phyloP scores from a whole-genome alignment of 2,888 invertebrate genomes.

The Lithophane socia region DNA sequence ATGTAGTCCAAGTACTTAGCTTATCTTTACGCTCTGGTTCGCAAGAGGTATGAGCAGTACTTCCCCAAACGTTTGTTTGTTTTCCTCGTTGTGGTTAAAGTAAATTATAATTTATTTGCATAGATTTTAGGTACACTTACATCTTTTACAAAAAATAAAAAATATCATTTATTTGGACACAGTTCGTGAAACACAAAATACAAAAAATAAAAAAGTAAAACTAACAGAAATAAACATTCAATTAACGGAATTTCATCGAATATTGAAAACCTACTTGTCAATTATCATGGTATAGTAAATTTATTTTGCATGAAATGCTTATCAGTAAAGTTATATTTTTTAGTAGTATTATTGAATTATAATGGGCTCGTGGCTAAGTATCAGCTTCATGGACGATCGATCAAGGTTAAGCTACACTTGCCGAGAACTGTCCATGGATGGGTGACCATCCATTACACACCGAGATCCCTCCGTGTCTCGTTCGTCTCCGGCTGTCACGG shows the following conservation, averaged over 20 bases:
- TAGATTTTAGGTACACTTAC: not conserved
- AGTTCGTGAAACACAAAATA: no score
- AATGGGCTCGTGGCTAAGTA: not conserved
- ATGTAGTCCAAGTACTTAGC: not conserved
- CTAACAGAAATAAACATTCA: no score
- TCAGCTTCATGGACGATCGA: not conserved
- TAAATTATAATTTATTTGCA: not conserved
- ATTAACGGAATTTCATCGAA: not conserved
- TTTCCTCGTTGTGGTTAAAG: not conserved
- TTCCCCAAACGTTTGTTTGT: not conserved
- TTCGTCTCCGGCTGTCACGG: no score
- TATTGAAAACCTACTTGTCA: not conserved
- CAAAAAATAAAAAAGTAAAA: no score
- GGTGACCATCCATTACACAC: not conserved
- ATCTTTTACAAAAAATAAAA: no score
- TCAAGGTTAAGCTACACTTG: not conserved
- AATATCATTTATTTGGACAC: no score
- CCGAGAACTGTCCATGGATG: not conserved
- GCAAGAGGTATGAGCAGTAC: slow-evolving; percentile 24
- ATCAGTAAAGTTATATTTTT: not conserved
- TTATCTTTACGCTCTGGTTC: slow-evolving; percentile 49
- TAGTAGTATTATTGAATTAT: not conserved
- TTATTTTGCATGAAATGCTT: slow-evolving; percentile 5
- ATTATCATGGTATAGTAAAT: slow-evolving; percentile 14
- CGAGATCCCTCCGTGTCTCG: no score